Evolutionary conservation across 2,888 invertebrate species (phyloP).

Genomic region (Pseudococcus jackbeardsleyi): DNA sequence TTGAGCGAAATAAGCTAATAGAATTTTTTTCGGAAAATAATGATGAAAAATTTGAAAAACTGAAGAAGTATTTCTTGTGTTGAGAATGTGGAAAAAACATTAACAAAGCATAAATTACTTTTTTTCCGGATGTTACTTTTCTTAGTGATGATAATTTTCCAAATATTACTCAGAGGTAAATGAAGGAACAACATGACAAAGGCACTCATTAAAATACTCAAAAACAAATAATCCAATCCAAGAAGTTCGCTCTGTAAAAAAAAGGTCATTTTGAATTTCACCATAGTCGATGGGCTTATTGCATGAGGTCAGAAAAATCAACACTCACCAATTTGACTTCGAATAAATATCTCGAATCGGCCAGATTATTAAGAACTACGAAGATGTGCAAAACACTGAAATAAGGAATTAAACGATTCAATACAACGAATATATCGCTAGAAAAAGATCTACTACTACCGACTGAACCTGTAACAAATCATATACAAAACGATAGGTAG

Average conservation of each 20-base stretch:
- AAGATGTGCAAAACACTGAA: neutral
- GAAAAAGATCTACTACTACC: neutral
- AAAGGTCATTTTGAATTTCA: neutral
- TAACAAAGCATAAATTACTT: too few species aligned
- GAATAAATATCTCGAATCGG: neutral
- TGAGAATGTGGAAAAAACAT: too few species aligned
- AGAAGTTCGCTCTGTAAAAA: neutral
- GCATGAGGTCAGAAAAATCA: neutral
- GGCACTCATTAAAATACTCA: neutral
- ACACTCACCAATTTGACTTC: neutral
- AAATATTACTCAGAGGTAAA: neutral
- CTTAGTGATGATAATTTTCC: too few species aligned
- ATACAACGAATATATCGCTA: neutral
- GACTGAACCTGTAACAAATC: neutral
- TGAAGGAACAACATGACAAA: neutral
- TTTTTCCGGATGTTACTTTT: too few species aligned
- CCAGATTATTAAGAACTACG: neutral
- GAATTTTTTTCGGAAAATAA: too few species aligned
- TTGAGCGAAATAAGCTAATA: too few species aligned
- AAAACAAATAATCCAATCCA: neutral
- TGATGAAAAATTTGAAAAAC: too few species aligned
- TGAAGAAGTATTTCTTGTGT: too few species aligned
- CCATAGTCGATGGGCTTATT: too few species aligned
- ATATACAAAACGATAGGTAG: neutral
- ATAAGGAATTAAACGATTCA: neutral